These are phyloP conservation scores for Aulostomus chinensis DNA, from an alignment of 2,797 vertebrate species.

Conservation along the genomic window DNA sequence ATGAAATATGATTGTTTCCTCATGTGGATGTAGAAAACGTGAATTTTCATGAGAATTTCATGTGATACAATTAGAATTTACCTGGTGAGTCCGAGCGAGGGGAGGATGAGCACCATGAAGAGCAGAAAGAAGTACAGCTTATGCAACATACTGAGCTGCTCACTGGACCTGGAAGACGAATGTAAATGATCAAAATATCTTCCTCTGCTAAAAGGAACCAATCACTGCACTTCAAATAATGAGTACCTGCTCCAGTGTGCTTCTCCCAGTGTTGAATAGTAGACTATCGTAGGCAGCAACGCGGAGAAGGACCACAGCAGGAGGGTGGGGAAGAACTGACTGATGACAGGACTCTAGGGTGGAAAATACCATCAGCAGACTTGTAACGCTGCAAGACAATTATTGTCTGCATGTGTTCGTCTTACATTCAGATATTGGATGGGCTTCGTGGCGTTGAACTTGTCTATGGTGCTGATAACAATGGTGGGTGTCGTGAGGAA, in stretches of 20 bases:
- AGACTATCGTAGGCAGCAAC: constrained; percentile 90
- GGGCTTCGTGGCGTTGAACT: constrained; percentile 93
- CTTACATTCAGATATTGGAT: constrained; percentile 90
- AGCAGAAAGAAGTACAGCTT: constrained; percentile 96
- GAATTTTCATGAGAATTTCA: no score
- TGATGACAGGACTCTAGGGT: constrained; percentile 88
- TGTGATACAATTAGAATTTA: constrained; percentile 58
- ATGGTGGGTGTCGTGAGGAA: constrained; percentile 97
- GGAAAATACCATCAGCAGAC: neutral
- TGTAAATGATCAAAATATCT: constrained; percentile 11
- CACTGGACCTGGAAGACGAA: constrained; percentile 83
- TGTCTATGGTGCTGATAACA: constrained; percentile 93
- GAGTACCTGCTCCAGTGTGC: constrained; percentile 95
- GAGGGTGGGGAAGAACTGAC: constrained; percentile 95
- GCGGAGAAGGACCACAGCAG: constrained; percentile 94
- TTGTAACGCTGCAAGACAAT: neutral
- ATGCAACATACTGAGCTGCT: constrained; percentile 94
- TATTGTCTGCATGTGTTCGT: neutral
- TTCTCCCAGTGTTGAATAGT: constrained; percentile 93
- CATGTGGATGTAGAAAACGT: no score
- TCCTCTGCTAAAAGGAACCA: neutral
- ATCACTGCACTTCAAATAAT: neutral
- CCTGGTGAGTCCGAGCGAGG: constrained; percentile 97
- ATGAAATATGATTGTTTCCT: no score
- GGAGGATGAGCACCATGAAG: constrained; percentile 97